Evolutionary conservation across 1,140 invertebrate genomes (phyloP).

Genomic region (Drosophila tani): DNA sequence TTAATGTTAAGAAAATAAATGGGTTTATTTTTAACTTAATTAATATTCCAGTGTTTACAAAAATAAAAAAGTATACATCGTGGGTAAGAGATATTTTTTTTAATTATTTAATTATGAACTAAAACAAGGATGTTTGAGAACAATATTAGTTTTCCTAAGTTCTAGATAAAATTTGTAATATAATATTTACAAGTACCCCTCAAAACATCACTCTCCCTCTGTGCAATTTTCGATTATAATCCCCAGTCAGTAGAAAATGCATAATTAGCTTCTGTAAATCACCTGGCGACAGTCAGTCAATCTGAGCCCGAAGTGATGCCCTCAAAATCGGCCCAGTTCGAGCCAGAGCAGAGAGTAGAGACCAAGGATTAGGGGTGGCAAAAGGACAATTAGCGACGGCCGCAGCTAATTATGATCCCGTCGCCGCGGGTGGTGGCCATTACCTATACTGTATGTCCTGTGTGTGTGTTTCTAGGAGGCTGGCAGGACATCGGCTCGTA

Average conservation of each 20-base stretch:
- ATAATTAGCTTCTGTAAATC: conserved; percentile 25
- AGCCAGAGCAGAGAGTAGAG: background rate
- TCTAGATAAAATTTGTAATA: background rate
- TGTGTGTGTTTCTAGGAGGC: conserved; percentile 1
- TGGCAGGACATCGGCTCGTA: conserved; percentile 4
- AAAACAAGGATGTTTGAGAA: too few species aligned
- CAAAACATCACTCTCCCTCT: background rate
- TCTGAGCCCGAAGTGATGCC: conserved; percentile 21
- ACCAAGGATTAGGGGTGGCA: conserved; percentile 15
- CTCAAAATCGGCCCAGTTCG: conserved; percentile 3
- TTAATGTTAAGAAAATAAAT: background rate
- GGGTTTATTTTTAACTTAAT: background rate
- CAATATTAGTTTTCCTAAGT: too few species aligned
- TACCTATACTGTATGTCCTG: background rate
- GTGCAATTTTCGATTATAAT: too few species aligned
- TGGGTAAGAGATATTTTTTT: too few species aligned
- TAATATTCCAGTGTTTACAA: too few species aligned
- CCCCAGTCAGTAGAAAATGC: background rate
- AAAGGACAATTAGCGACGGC: conserved; percentile 63
- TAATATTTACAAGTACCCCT: background rate
- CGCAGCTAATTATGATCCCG: conserved; percentile 73
- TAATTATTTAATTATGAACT: too few species aligned
- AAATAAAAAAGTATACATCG: too few species aligned
- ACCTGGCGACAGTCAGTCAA: conserved; percentile 27
- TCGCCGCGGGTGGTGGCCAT: conserved; percentile 54